A percentile compares a stretch with the other conserved stretches of the same genome.
Conservation (phyloP, 2,113 vertebrate species). For the Campylorhamphus procurvoides region DNA sequence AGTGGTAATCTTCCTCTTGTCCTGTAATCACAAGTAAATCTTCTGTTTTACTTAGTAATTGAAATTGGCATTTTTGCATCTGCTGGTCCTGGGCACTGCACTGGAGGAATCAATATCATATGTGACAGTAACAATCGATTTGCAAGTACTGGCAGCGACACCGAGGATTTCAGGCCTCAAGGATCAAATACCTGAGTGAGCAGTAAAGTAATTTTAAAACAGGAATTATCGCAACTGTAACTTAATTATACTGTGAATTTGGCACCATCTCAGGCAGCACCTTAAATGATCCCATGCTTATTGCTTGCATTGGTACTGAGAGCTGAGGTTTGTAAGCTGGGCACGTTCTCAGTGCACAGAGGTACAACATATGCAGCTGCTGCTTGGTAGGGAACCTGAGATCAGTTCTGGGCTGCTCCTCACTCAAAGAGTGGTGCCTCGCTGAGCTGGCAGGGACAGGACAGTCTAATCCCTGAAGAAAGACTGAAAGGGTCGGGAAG, state of each 20-base stretch:
- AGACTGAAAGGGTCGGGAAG: background rate
- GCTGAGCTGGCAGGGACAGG: background rate
- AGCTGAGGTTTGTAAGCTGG: background rate
- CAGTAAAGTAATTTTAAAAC: background rate
- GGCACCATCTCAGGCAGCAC: background rate
- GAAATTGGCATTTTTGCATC: constrained; percentile 7
- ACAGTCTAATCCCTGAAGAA: background rate
- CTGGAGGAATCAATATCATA: background rate
- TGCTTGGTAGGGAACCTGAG: background rate
- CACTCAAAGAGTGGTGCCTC: background rate
- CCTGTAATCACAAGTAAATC: constrained; percentile 4
- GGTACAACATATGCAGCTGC: background rate
- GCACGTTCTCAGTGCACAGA: background rate
- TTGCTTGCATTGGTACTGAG: background rate
- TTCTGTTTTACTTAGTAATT: constrained; percentile 27
- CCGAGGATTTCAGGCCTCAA: background rate
- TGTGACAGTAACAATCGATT: constrained; percentile 17
- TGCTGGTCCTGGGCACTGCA: background rate
- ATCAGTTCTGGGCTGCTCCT: background rate
- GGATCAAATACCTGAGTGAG: background rate
- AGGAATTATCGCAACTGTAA: background rate
- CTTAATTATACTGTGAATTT: background rate
- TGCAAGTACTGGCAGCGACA: background rate
- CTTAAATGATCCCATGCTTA: background rate
- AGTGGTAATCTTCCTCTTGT: background rate